These are phyloP conservation scores for Manis pentadactyla DNA, from an alignment of 2,797 vertebrate species.

Conservation along the genomic window DNA sequence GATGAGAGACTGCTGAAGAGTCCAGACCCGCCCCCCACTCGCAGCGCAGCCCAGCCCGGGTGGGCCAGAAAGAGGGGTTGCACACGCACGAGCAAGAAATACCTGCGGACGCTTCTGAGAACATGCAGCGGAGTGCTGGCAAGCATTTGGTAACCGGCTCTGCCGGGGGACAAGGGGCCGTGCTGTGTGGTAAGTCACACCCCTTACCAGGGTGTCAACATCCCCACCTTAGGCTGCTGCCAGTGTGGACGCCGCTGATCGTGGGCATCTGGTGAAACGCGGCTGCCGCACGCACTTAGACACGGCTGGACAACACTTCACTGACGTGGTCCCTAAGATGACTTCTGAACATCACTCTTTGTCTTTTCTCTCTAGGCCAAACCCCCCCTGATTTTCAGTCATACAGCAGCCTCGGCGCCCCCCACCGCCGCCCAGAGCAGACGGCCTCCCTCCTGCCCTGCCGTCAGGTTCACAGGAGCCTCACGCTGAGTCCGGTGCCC, in stretches of 20 bases:
- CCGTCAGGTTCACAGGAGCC: neutral
- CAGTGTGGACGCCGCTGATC: rapidly evolving
- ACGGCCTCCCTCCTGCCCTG: neutral
- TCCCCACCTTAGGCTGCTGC: neutral
- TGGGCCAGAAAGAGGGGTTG: neutral
- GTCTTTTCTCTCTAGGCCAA: neutral
- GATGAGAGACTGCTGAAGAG: neutral
- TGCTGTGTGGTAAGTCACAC: too few species aligned
- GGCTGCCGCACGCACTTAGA: rapidly evolving
- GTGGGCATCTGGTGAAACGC: neutral
- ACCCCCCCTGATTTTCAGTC: neutral
- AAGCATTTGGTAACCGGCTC: too few species aligned
- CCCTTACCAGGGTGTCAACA: neutral
- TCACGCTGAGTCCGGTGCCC: neutral
- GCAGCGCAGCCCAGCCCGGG: neutral
- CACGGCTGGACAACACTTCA: rapidly evolving
- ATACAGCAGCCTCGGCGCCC: neutral
- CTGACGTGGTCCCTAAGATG: too few species aligned
- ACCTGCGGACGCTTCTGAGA: neutral
- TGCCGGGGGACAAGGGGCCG: too few species aligned
- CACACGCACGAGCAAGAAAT: neutral
- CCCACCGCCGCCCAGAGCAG: rapidly evolving
- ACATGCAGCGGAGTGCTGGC: rapidly evolving
- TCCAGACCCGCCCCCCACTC: too few species aligned
- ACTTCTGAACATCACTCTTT: neutral